Evolutionary conservation across 1,140 invertebrate genomes (phyloP), one percentile per base, ranked within the genome.

Genomic region (Macrosteles quadrilineatus): DNA sequence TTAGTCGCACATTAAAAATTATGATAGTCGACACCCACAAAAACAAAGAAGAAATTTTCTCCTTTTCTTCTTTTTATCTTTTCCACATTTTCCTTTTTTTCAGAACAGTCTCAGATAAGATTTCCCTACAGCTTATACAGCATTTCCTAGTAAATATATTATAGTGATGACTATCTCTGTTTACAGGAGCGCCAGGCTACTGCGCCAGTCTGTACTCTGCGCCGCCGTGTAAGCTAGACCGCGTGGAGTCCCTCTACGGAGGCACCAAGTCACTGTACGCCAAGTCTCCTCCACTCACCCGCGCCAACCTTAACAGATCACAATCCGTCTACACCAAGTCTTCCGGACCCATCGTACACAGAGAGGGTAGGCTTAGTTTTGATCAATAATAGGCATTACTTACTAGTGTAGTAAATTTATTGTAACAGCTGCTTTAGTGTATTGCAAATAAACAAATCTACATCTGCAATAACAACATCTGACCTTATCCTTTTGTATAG

Each of bases 241-340:
- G 86, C 40, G 85, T 85, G 0, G 92, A 94, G 78, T 90, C 91
- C 0, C 84, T 94, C 45, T 94, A 95, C 77, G 92, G 90, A 19
- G 92, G 92, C 1, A 93, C 91, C 11, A 92, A 93, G 75, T 94
- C 92, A 0, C 79, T 95, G 19, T 93, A 93, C 57, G 90, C 91
- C 77, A 90, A 91, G 74, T 93, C 91, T 0, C 93, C 93, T 23
- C 91, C 91, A 2, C 80, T 93, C 2, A 91, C 91, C 0, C 78
- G 92, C 32, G 90, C 91, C 23, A 91, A 93, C 80, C 82, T 95
- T 43, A 93, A 93, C 78, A 86, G 93, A 29, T 94, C 92, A 0
- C 93, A 95, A 77, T 94, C 91, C 1, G 92, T 95, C 21, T 95
- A 95, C 78, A 87, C 90, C 2, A 94, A 94, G 79, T 90, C 90